Base-by-base conservation (phyloP, 2,113 vertebrate genomes). In the Elachura formosa region DNA sequence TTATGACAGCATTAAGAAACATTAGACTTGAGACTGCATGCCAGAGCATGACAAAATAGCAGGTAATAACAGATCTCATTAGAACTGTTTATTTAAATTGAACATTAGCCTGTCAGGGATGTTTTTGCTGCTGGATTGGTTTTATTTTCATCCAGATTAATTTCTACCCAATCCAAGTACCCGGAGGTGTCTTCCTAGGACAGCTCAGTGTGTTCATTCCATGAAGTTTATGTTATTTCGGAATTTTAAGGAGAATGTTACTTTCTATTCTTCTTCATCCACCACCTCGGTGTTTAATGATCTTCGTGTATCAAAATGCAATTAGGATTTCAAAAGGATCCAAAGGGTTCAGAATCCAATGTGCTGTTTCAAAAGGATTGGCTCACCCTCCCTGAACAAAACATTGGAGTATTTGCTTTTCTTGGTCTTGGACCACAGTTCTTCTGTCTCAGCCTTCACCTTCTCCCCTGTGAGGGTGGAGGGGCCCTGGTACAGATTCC, bases 61-160 rank as follows among this genome's bases (percentile, higher is more conserved):
- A 92, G 97, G 94, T 96, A 98, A 97, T 96, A 97, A 97, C 96
- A 98, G 97, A 97, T 97, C 96, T 98, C 96, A 97, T 97, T 97
- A 97, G 96, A 84, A 29, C 78, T 97, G 96, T 97, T 97, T 98
- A 98, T 97, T 98, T 97, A 97, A 97, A 97, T 97, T 89, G 90
- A 97, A 96, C 87, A 96, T 97, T 97, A 98, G 95, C 89, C 97
- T 96, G 96, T 95, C 96, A 98, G 72, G 86, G 96, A 87, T 95
- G 77, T 95, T 97, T 97, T 97, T 84, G 84, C 88, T 97, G 81
- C 91, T 96, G 48, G 46, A 87, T 84, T 87, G 74, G 90, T 79
- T 38, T 93, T 92, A 64, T 94, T 91, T 95, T 82, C 69, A 91
- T 85, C 58, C 90, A 91, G 55, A 91, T 97, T 90, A 96, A 96